Percentiles rank a stretch among this genome's conserved stretches.
phyloP scores from a whole-genome alignment of 2,797 vertebrate species.

The Malurus splendens region DNA sequence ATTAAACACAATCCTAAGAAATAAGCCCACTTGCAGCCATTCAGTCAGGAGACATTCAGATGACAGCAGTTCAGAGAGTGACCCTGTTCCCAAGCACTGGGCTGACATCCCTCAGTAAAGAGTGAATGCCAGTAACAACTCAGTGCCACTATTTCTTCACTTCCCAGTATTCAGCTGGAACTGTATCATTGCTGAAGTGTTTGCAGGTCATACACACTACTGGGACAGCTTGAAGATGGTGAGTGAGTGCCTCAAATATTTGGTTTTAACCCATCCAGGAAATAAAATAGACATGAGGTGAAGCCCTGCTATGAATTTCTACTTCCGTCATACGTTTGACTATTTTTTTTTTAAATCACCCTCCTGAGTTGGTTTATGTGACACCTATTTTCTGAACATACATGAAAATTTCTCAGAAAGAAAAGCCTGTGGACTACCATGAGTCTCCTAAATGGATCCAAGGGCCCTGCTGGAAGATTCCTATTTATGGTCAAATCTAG shows the following conservation, averaged over 20 bases:
- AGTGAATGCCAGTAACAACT: neutral
- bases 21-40: fast-evolving
- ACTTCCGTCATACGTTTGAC: neutral
- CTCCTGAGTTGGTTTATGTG: neutral
- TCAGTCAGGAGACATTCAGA: neutral
- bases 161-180: neutral
- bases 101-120: neutral
- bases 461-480: neutral
- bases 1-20: neutral
- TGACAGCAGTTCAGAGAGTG: neutral
- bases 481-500: neutral
- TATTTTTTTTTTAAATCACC: neutral
- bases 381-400: neutral
- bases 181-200: neutral
- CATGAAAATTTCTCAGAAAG: neutral
- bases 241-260: neutral
- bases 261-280: neutral
- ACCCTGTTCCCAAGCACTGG: neutral
- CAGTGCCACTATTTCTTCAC: neutral
- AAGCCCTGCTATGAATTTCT: neutral
- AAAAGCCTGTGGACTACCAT: neutral
- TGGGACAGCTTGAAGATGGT: neutral
- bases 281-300: neutral
- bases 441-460: neutral
- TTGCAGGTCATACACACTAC: neutral